A percentile compares a stretch with the other conserved stretches of the same genome.
phyloP scores from a whole-genome alignment of 2,113 vertebrate species.

The Dasypus novemcinctus region DNA sequence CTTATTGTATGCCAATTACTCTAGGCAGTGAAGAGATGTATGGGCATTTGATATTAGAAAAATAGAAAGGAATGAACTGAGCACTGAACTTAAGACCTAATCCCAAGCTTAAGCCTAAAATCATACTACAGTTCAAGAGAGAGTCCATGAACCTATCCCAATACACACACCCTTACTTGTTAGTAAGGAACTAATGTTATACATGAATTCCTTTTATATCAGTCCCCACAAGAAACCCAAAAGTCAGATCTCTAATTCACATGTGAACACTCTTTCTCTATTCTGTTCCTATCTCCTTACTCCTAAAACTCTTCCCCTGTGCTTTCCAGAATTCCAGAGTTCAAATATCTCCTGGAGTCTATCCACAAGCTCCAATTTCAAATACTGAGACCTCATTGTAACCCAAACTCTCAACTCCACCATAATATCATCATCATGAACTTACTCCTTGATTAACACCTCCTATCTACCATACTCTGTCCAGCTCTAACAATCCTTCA shows the following conservation, averaged over 20 bases:
- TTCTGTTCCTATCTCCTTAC: neutral
- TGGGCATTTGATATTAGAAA: neutral
- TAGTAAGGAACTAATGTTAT: neutral
- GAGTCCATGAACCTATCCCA: neutral
- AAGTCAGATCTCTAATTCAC: neutral
- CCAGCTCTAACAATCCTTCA: no score
- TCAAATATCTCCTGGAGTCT: no score
- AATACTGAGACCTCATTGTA: neutral
- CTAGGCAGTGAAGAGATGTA: neutral
- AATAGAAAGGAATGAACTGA: neutral
- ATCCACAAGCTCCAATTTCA: neutral
- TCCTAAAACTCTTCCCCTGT: no score
- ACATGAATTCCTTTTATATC: neutral
- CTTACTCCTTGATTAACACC: neutral
- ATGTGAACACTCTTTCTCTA: neutral
- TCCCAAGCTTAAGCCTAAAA: neutral
- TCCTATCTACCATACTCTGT: no score
- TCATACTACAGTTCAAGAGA: neutral
- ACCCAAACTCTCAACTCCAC: no score
- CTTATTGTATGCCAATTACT: neutral
- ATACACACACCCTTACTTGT: neutral
- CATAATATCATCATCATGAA: neutral
- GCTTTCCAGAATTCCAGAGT: no score
- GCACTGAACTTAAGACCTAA: neutral
- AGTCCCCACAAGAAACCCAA: neutral